These are phyloP conservation scores for Gadopsis marmoratus DNA, from an alignment of 2,797 vertebrate species.

Conservation along the genomic window DNA sequence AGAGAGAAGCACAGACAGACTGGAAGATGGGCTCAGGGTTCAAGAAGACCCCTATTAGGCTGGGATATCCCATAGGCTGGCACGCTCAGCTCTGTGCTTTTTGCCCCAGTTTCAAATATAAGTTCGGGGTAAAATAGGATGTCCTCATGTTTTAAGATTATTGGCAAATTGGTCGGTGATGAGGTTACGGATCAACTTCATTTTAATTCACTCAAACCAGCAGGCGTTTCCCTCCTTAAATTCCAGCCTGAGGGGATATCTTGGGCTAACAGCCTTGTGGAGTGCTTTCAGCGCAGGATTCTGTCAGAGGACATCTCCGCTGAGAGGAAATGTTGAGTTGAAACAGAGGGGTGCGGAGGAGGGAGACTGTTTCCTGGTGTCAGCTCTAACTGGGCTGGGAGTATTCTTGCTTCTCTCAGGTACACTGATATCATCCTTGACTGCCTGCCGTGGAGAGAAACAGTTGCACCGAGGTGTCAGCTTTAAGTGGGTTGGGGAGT, in stretches of 20 bases:
- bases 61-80: conserved; percentile 67
- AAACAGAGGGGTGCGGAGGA: conserved; percentile 73
- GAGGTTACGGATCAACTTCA: conserved; percentile 73
- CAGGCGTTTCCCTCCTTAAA: conserved; percentile 72
- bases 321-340: conserved; percentile 74
- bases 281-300: conserved; percentile 65
- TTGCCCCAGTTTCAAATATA: conserved; percentile 45
- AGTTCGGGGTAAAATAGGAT: conserved; percentile 37
- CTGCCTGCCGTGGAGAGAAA: conserved; percentile 78
- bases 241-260: conserved; percentile 76
- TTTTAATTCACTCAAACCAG: conserved; percentile 78
- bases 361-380: conserved; percentile 78
- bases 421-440: conserved; percentile 79
- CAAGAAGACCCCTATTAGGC: conserved; percentile 73
- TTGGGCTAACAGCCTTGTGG: conserved; percentile 69
- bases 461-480: conserved; percentile 80
- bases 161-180: conserved; percentile 60
- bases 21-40: conserved; percentile 71
- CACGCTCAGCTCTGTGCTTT: conserved; percentile 29
- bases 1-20: conserved; percentile 72
- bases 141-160: conserved; percentile 65
- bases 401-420: conserved; percentile 76
- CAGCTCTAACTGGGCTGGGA: conserved; percentile 84
- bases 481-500: conserved; percentile 80
- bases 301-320: conserved; percentile 81